phyloP scores from a whole-genome alignment of 2,888 invertebrate species.

The Folsomia manolachei region DNA sequence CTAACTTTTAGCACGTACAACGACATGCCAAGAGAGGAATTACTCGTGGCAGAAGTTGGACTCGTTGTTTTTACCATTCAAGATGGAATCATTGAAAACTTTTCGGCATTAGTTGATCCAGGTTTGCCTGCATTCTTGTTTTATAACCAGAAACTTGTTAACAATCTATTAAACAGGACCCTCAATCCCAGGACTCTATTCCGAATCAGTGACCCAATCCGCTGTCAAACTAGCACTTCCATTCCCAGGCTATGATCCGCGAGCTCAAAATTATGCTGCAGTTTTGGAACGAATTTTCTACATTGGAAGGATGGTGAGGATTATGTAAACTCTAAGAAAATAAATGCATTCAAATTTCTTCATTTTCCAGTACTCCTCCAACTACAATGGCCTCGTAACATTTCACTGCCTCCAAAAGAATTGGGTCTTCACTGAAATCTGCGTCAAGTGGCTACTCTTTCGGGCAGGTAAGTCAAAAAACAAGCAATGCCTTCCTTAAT shows the following conservation, averaged over 20 bases:
- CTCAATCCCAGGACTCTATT: background rate
- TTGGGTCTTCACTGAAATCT: background rate
- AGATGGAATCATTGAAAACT: conserved; percentile 23
- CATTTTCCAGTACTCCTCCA: background rate
- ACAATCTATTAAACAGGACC: background rate
- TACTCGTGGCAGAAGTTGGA: conserved; percentile 22
- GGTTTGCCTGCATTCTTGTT: background rate
- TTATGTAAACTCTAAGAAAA: too few relatives aligned
- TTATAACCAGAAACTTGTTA: background rate
- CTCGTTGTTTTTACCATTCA: conserved; percentile 16
- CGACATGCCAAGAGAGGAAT: background rate
- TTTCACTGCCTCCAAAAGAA: background rate
- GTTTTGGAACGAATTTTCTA: background rate
- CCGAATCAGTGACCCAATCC: background rate
- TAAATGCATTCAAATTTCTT: background rate
- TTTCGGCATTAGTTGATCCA: conserved; percentile 24
- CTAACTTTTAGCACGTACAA: background rate
- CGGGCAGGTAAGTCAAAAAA: background rate
- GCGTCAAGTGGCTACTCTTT: background rate
- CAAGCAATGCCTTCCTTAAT: background rate
- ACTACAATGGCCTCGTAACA: background rate
- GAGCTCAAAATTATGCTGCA: background rate
- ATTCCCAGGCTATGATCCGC: background rate
- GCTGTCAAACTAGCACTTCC: conserved; percentile 6
- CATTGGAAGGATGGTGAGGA: background rate